phyloP scores from a whole-genome alignment of 1,140 invertebrate species.

The Meloidogyne exigua region DNA sequence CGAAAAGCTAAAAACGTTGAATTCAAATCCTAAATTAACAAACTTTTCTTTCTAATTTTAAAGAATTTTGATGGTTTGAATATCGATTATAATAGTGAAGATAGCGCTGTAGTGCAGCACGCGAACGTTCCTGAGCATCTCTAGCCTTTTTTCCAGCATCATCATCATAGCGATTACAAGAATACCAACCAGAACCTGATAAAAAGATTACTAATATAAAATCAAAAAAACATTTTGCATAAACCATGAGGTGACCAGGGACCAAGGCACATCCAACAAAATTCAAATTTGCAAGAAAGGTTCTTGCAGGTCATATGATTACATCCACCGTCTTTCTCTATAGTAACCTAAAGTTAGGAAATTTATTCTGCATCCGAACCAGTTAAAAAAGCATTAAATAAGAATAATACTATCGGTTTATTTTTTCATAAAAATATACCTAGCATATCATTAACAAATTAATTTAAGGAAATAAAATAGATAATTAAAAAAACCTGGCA shows the following conservation, averaged over 20 bases:
- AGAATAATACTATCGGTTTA: no score
- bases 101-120: constrained; percentile 86
- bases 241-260: constrained; percentile 94
- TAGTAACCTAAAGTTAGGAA: constrained; percentile 38
- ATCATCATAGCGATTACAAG: constrained; percentile 95
- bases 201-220: not conserved
- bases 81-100: constrained; percentile 98
- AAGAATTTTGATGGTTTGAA: constrained; percentile 98
- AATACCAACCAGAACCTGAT: constrained; percentile 71
- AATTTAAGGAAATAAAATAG: no score
- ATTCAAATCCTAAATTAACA: not conserved
- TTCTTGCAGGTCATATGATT: constrained; percentile 99
- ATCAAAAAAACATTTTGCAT: constrained; percentile 47
- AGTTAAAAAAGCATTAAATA: no score
- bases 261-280: constrained; percentile 98
- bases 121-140: constrained; percentile 86
- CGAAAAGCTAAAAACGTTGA: constrained; percentile 70
- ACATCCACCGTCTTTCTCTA: constrained; percentile 73
- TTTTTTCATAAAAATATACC: no score
- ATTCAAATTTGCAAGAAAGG: constrained; percentile 93
- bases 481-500: constrained; percentile 42
- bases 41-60: constrained; percentile 92
- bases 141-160: constrained; percentile 90
- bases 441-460: no score
- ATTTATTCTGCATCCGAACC: no score